Percentiles rank a stretch among this genome's conserved stretches.
These are phyloP conservation scores for Drosophila suboccidentalis DNA, from an alignment of 2,888 invertebrate genomes.

Conservation along the genomic window DNA sequence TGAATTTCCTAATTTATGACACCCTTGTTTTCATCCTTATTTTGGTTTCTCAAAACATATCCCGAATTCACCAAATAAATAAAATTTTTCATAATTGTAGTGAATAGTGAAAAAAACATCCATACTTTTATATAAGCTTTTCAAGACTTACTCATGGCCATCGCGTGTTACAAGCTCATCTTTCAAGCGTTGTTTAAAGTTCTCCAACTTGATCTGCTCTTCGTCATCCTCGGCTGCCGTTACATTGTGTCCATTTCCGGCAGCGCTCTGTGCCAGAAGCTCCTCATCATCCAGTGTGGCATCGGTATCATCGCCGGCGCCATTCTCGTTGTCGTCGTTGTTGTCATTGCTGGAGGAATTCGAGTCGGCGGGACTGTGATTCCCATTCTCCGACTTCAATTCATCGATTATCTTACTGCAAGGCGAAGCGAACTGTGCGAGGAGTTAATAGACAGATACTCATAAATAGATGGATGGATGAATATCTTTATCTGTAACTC, in stretches of 20 bases:
- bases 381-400: slow-evolving; percentile 58
- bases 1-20: no score
- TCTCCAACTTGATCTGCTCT: slow-evolving; percentile 86
- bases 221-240: slow-evolving; percentile 81
- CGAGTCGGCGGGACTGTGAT: slow-evolving; percentile 52
- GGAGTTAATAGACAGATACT: not conserved
- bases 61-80: no score
- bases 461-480: not conserved
- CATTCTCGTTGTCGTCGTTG: slow-evolving; percentile 42
- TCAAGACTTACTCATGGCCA: slow-evolving; percentile 90
- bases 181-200: slow-evolving; percentile 92
- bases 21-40: no score
- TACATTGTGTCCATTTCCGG: slow-evolving; percentile 53
- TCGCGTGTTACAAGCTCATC: slow-evolving; percentile 94
- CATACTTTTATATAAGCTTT: no score
- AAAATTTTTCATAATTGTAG: no score
- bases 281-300: slow-evolving; percentile 79
- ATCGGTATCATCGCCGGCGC: slow-evolving; percentile 61
- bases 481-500: slow-evolving; percentile 79
- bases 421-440: slow-evolving; percentile 78
- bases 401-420: slow-evolving; percentile 81
- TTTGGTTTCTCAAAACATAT: no score
- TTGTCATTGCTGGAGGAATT: slow-evolving; percentile 52
- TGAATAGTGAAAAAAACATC: no score
- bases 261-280: slow-evolving; percentile 70